Evolutionary conservation across 2,888 invertebrate genomes (phyloP), one percentile per base, ranked within the genome.

Genomic region (Mesorhabditis spiculigera): DNA sequence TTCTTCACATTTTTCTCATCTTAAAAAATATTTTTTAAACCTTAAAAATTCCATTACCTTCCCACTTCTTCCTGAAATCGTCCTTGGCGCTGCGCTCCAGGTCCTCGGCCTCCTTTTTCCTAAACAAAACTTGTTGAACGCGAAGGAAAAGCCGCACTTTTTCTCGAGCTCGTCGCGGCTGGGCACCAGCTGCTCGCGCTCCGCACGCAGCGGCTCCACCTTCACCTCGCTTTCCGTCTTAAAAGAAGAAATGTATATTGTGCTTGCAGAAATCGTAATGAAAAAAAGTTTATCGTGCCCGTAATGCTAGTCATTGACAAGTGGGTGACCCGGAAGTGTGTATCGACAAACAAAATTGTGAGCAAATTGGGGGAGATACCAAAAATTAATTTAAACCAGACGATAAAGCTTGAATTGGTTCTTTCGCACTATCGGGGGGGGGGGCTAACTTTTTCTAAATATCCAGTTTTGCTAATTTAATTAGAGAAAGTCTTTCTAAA

Each of bases 21-120:
- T 43, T 41, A 28, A 58, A 44, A 42, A 41, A 41, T 28, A 8
- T 43, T 45, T 69, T 44, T 61, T 10, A 45, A 41, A 45, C 63
- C 16, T 8, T 43, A n/a, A 10, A 68, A 61, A 5, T 41, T 44
- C 43, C 5, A 45, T 13, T 8, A 69, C 73, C 68, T 82, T 87
- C 85, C 87, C 88, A 88, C 28, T 80, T 82, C 8, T 85, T 78
- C 63, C 87, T 82, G 76, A 87, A 87, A 71, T 78, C 82, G 5
- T 87, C 87, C 85, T 95, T 95, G 68, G 90, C 88, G 85, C 91
- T 87, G 58, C 82, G 86, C 78, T 89, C 93, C 2, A 92, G 88
- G 58, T 90, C 88, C 78, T 93, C 92, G n/a, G 93, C 93, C 85
- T 93, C 93, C 69, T 83, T 83, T 80, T 88, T 88, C 68, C 72